Evolutionary conservation across 2,797 vertebrate genomes (phyloP), one percentile per base, ranked within the genome.

Genomic region (Hipposideros larvatus): DNA sequence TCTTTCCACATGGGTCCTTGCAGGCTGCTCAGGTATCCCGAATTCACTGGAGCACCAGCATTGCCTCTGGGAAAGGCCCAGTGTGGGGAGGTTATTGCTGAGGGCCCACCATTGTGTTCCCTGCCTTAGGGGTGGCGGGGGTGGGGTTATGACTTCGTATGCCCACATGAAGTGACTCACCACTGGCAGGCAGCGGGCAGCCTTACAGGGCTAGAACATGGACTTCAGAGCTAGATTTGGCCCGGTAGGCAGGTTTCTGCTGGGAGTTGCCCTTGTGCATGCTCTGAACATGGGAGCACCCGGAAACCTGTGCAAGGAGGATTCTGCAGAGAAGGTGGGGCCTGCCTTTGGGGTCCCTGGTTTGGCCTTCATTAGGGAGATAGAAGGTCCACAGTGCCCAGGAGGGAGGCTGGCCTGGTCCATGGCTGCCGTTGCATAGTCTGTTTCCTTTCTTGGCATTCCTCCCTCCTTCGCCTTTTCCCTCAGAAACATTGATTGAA

Each of bases 1-100:
- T 98, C 88, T 98, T 98, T 98, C 97, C 97, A 96, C 97, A 97
- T 97, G 98, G 97, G 71, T 37, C n/a, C 96, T 97, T 94, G 96
- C 96, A 87, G 97, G 97, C 80, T 59, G 96, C 96, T 98, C 86
- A 2, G 28, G 96, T 75, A 82, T 92, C 59, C 86, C 71, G 63
- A 95, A 94, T 94, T 98, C 95, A 87, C 89, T 87, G 57, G 93
- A 92, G 73, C 75, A 86, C 95, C 96, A 94, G 87, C 68, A 86
- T 94, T 97, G 95, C 63, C 74, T 87, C 95, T 92, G 16, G 96
- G 97, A 98, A 98, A 92, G 11, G 34, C 82, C 93, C 77, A 74
- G 16, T 37, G 5, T 73, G 95, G 73, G 82, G 75, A 48, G 68
- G 86, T 83, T 75, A 37, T 24, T 89, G 51, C 63, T 85, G 87